phyloP scores from a whole-genome alignment of 2,113 vertebrate genomes.

The Centropristis striata region DNA sequence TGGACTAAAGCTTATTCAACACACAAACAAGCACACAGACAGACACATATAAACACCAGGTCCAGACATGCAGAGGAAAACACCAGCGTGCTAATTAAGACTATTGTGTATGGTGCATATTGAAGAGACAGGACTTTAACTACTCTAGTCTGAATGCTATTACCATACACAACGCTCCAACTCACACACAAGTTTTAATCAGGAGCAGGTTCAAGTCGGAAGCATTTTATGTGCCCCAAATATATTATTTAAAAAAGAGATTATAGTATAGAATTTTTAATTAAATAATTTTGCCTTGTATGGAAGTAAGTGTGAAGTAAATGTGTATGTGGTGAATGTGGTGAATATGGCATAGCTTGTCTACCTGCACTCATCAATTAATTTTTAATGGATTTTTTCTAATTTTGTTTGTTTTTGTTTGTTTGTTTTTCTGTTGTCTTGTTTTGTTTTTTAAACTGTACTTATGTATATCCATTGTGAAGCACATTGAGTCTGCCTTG shows the following conservation, averaged over 20 bases:
- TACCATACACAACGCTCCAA: background rate
- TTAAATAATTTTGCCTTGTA: background rate
- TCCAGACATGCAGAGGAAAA: slow-evolving; percentile 47
- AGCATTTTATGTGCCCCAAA: background rate
- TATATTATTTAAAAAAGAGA: background rate
- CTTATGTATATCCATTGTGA: too few relatives aligned
- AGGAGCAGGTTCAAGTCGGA: background rate
- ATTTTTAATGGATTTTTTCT: too few relatives aligned
- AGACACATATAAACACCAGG: slow-evolving; percentile 9
- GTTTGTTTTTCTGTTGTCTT: too few relatives aligned
- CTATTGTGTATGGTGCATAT: slow-evolving; percentile 20
- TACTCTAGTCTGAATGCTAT: slow-evolving; percentile 12
- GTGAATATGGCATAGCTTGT: too few relatives aligned
- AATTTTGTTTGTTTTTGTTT: too few relatives aligned
- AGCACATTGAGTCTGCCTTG: too few relatives aligned
- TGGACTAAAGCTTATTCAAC: background rate
- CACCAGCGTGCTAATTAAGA: slow-evolving; percentile 47
- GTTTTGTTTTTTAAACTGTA: too few relatives aligned
- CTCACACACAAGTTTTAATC: background rate
- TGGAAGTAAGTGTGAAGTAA: background rate
- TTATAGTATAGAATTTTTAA: too few relatives aligned
- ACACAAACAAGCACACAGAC: slow-evolving; percentile 20
- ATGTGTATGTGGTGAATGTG: too few relatives aligned
- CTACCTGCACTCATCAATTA: too few relatives aligned
- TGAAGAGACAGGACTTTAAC: slow-evolving; percentile 1